Conservation (phyloP, 2,113 vertebrate genomes). For the Ranitomeya imitator region DNA sequence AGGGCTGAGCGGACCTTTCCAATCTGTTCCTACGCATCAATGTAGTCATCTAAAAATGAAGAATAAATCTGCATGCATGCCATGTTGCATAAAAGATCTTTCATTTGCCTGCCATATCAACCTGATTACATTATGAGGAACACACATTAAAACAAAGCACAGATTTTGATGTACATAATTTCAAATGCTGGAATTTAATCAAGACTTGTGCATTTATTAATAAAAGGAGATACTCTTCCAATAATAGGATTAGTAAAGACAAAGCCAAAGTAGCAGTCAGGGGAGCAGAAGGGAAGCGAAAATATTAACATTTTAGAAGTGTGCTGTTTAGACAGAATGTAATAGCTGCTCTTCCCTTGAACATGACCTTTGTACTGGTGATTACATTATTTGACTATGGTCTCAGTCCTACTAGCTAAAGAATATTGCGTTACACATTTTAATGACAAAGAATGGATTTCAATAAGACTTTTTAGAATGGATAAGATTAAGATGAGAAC, state of each 20-base stretch:
- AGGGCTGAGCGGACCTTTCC: conserved; percentile 25
- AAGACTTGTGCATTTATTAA: conserved; percentile 55
- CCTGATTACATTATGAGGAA: conserved; percentile 57
- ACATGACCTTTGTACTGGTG: conserved; percentile 43
- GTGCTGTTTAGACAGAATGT: conserved; percentile 24
- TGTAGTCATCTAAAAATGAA: conserved; percentile 39
- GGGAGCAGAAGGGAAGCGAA: conserved; percentile 19
- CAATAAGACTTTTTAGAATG: neutral
- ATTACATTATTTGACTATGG: conserved; percentile 24
- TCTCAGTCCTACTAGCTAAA: conserved; percentile 19
- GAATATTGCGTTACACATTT: conserved; percentile 13
- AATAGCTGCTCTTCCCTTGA: conserved; percentile 45
- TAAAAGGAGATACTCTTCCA: conserved; percentile 40
- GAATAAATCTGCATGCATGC: conserved; percentile 49
- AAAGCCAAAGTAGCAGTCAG: conserved; percentile 47
- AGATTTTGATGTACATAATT: conserved; percentile 53
- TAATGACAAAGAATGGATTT: conserved; percentile 7
- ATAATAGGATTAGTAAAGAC: conserved; percentile 50
- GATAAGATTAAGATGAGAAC: neutral
- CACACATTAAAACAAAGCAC: conserved; percentile 52
- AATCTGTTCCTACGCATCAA: conserved; percentile 38
- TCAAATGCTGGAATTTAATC: conserved; percentile 55
- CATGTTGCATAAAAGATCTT: conserved; percentile 55
- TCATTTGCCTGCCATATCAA: conserved; percentile 57
- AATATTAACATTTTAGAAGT: conserved; percentile 49